These are phyloP conservation scores for Leptocoma aspasia DNA, from an alignment of 2,113 vertebrate species.

Conservation along the genomic window DNA sequence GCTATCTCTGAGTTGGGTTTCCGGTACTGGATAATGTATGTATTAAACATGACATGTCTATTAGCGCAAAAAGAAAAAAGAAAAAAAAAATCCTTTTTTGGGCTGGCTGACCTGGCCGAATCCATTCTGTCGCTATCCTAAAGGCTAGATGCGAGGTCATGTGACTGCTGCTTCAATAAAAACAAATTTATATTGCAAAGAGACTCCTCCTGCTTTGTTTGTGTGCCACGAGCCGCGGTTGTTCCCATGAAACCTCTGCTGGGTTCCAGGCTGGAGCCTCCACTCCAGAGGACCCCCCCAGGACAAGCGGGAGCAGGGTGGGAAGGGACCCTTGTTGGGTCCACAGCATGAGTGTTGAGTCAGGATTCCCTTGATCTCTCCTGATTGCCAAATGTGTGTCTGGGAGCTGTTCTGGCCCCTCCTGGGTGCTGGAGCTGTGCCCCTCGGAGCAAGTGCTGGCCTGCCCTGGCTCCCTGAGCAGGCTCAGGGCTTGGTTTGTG, in stretches of 20 bases:
- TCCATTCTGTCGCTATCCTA: conserved; percentile 72
- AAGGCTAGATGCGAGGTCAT: conserved; percentile 78
- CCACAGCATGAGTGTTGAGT: accelerated
- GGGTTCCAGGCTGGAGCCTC: accelerated
- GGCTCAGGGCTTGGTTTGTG: accelerated
- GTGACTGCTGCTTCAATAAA: conserved; percentile 84
- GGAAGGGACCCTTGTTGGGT: background rate
- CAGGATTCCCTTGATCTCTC: accelerated
- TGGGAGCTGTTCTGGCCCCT: background rate
- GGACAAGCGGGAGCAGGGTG: background rate
- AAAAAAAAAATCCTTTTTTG: conserved; percentile 54
- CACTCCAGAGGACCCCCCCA: accelerated
- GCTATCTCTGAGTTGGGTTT: conserved; percentile 73
- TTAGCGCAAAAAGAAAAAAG: conserved; percentile 69
- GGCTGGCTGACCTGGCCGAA: conserved; percentile 67
- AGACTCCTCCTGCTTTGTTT: conserved; percentile 57
- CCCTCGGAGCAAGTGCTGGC: accelerated
- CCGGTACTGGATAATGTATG: conserved; percentile 76
- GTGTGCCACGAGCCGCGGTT: background rate
- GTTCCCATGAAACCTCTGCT: background rate
- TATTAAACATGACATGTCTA: conserved; percentile 77
- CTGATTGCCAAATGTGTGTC: accelerated
- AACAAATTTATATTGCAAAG: conserved; percentile 78
- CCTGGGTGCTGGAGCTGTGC: background rate
- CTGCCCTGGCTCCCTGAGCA: accelerated